Evolutionary conservation across 2,888 invertebrate genomes (phyloP), one percentile per base, ranked within the genome.

Genomic region (Oxyscelio sp.): DNA sequence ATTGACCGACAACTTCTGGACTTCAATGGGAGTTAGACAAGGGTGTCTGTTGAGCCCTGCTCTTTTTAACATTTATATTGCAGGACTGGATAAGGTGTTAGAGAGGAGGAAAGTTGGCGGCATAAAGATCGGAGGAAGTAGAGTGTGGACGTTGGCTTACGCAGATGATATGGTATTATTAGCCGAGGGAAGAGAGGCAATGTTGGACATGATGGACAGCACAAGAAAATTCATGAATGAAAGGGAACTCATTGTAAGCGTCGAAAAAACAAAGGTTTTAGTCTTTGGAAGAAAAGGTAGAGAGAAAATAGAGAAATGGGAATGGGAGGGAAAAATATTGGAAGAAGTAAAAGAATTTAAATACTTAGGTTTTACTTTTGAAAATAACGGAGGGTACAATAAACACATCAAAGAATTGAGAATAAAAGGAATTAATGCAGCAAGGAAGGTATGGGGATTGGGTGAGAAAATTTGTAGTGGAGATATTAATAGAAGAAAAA

Each of bases 401-500:
- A 48, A 63, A 15, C 75, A 82, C 40, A 61, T 70, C 19, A 45
- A 19, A 9, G 70, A 82, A 24, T 5, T 63, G 22, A 70, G 34
- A 11, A 82, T 11, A 22, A 82, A 75, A 70, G 70, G 73, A 15
- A 45, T 58, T 0, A n/a, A 15, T 8, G 65, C 70, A 21, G 17
- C 15, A 17, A 75, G 50, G 54, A 50, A 58, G 11, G 50, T 48
- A 9, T 75, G 70, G 70, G 40, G 43, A 0, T 6, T 75, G 34
- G 73, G 77, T 19, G 58, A 58, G 38, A 58, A 38, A 38, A 34
- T 38, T 9, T 71, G 48, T 9, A 79, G 54, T 13, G n/a, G 38
- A 2, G 79, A 79, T 15, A 71, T 58, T 43, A 19, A 31, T 13
- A 66, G 68, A 61, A 61, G 70, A 34, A 54, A 48, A 9, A 78